Base-by-base conservation (phyloP, 2,113 vertebrate species). In the Garra rufa region DNA sequence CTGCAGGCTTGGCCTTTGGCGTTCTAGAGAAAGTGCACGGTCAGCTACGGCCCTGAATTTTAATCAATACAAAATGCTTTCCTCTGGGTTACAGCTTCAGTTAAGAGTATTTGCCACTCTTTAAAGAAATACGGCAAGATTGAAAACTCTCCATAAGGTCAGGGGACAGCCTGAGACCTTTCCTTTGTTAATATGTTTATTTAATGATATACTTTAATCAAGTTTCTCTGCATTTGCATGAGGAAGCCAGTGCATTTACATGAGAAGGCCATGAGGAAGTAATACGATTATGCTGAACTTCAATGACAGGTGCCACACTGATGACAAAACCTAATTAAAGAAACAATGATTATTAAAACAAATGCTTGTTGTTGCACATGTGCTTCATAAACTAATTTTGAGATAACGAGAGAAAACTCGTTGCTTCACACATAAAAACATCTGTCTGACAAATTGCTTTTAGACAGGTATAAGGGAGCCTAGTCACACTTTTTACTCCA, bases 301-400 rank as follows among this genome's bases (percentile, higher is more conserved):
- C 59, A 55, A 38, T 67, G 59, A 81, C 48, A 78, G 70, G 57
- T 50, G 21, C 43, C 71, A 81, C 28, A n/a, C 77, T 55, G 1
- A 69, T 65, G 28, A 50, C 83, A 44, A 81, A 86, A 81, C 14
- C 15, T 59, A 59, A 84, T 85, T 81, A 81, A 76, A 88, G 26
- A 19, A 41, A 77, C 34, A 43, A 15, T 21, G 43, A 46, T 41
- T 17, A 81, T 80, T 43, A 61, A 59, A 85, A 83, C 3, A 38
- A 70, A 83, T 77, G 77, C 43, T 76, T 48, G 55, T 43, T 82
- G 28, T 77, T 41, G 76, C 30, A 76, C 30, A 24, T 81, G 21
- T 59, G 28, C 83, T 77, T 43, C 57, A 87, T 77, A 43, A 71
- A 84, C 46, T 75, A 17, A 69, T 75, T 3, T 48, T 75, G 30